Evolutionary conservation across 2,113 vertebrate genomes (phyloP), one percentile per base, ranked within the genome.

Genomic region (Syngnathus floridae): DNA sequence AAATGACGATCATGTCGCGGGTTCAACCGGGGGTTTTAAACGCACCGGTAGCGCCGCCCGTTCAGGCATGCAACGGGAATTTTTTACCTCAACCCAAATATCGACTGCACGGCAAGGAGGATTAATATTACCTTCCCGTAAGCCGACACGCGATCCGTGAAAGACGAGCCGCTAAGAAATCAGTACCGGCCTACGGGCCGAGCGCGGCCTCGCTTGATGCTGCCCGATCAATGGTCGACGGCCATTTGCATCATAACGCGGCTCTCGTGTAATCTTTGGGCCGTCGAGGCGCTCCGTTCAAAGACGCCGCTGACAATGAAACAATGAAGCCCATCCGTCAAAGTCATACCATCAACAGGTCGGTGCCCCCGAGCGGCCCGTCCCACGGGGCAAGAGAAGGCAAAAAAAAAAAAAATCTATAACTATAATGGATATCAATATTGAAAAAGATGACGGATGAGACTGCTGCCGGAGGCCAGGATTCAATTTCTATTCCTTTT

Each of bases 401-500:
- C 70, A 78, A 80, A 17, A 10, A 38, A 31, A 16, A 14, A 26
- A 4, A 14, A 80, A 79, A 87, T 84, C 84, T 76, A 85, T 83
- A 86, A 81, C 82, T 79, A 82, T 86, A 84, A 87, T 81, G 79
- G 84, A 80, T 79, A 82, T 86, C 80, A 82, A 84, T 87, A 88
- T 86, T 79, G 77, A 88, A 80, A 61, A 84, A 84, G 81, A 88
- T 88, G 86, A 89, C 83, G 80, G 81, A 88, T 88, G 87, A 84
- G 77, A 77, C 80, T 71, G 78, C 60, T 54, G 65, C 78, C 73
- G 73, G 69, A 80, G 70, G 75, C 75, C 70, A 37, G 75, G 80
- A 87, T 89, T 89, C 75, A 86, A 85, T 86, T 88, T 86, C 80
- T 73, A 74, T 78, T 82, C 57, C 72, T 73, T 63, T 78, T 62